Percentiles rank a stretch among this genome's conserved stretches.
phyloP scores from a whole-genome alignment of 2,797 vertebrate species.

The Cryptoblepharus egeriae region DNA sequence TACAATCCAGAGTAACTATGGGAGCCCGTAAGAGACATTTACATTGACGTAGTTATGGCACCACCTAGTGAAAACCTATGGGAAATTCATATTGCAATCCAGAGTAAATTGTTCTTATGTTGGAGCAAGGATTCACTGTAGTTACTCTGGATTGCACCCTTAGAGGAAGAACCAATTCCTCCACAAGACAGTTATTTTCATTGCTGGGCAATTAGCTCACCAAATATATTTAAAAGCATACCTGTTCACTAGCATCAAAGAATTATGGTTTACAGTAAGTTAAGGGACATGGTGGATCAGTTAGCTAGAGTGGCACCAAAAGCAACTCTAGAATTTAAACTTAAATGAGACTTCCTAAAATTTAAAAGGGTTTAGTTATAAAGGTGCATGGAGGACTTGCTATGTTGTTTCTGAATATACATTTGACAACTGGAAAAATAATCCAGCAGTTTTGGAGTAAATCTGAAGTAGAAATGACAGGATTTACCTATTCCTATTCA shows the following conservation, averaged over 20 bases:
- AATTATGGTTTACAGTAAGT: neutral
- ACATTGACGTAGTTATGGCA: too few relatives aligned
- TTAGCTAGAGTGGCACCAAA: neutral
- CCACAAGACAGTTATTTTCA: too few relatives aligned
- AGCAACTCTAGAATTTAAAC: neutral
- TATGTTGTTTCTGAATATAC: neutral
- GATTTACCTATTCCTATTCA: neutral
- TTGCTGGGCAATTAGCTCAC: neutral
- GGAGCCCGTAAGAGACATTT: too few relatives aligned
- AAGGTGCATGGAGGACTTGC: neutral
- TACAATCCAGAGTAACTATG: too few relatives aligned
- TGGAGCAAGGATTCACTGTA: too few relatives aligned
- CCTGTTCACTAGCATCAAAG: neutral
- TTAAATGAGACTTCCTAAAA: neutral
- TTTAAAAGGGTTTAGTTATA: neutral
- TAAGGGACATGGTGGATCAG: neutral
- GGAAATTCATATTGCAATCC: too few relatives aligned
- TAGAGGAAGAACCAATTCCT: neutral
- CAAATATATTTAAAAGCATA: neutral
- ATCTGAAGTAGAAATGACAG: neutral
- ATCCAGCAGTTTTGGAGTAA: neutral
- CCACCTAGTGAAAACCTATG: too few relatives aligned
- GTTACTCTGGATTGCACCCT: too few relatives aligned
- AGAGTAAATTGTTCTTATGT: too few relatives aligned
- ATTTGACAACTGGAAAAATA: neutral